Base-by-base conservation (phyloP, 2,797 vertebrate species). In the Xenentodon cancila region DNA sequence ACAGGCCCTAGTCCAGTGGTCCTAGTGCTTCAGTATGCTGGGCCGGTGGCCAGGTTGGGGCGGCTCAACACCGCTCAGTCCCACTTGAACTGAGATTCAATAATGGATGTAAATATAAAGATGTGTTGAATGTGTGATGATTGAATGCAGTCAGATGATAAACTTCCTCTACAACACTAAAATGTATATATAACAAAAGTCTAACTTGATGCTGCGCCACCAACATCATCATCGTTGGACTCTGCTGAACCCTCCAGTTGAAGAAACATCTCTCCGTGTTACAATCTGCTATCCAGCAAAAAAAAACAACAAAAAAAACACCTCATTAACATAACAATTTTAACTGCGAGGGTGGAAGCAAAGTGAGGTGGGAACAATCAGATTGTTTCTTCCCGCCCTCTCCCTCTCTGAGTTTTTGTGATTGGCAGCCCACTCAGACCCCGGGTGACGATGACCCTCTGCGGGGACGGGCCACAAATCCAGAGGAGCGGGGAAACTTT, bases 311-410 rank as follows among this genome's bases (percentile, higher is more conserved):
- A 25, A 48, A 53, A 80, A 80, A 70, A 70, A 71, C 65, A 44
- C 84, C 75, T 89, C 90, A 91, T 92, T 91, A 86, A 51, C 92
- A 91, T 91, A 82, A 88, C 88, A 84, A 86, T 88, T 85, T 88
- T 81, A 88, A 80, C 65, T 71, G 84, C 16, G 69, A 87, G 83
- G 85, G 81, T 81, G 78, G 83, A 84, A 83, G 82, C 71, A 75
- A 76, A 78, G 75, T 68, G 84, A 88, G 82, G 76, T 82, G 77
- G 88, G 82, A 88, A 89, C 85, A 85, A 86, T 79, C 59, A 58
- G 56, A 84, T 86, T 85, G 85, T 87, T 52, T 63, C 71, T 40
- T 40, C 61, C 70, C 71, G 48, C 53, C 2, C 20, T 16, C 53
- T 42, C 48, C 51, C 57, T 59, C 56, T 37, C 68, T 48, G 48